Conservation (phyloP, 37 sponge, comb jelly and placozoan genomes). For the Spongilla lacustris region DNA sequence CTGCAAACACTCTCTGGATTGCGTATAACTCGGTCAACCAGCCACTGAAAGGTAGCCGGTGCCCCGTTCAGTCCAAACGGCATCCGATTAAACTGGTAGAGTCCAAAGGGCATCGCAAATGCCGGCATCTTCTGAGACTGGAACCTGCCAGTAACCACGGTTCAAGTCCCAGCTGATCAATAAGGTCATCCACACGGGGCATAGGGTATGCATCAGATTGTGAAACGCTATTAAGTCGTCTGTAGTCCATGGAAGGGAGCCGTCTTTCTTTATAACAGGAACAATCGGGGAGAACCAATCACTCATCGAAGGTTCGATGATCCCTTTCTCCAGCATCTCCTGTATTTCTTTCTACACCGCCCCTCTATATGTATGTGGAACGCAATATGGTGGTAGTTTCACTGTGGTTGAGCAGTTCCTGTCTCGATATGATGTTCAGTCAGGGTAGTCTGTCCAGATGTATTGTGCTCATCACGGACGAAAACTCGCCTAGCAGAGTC, state of each 20-base stretch:
- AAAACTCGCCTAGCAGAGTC: no score
- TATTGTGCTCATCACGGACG: background rate
- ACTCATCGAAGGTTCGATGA: conserved; percentile 33
- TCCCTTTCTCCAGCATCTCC: conserved; percentile 53
- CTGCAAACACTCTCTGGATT: background rate
- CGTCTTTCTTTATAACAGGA: conserved; percentile 11
- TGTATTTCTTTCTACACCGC: conserved; percentile 37
- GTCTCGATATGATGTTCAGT: conserved; percentile 10
- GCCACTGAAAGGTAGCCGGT: conserved; percentile 39
- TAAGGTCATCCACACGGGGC: conserved; percentile 44
- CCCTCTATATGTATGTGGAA: conserved; percentile 25
- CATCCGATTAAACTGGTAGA: conserved; percentile 40
- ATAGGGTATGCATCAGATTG: conserved; percentile 30
- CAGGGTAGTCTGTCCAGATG: conserved; percentile 33
- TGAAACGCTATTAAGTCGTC: conserved; percentile 38
- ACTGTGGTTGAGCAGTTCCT: background rate
- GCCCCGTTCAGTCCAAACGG: conserved; percentile 42
- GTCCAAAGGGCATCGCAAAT: conserved; percentile 42
- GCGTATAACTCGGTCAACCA: background rate
- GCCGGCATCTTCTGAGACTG: conserved; percentile 34
- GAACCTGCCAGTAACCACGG: conserved; percentile 54
- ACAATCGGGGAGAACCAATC: conserved; percentile 19
- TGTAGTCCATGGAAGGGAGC: conserved; percentile 41
- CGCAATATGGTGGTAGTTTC: conserved; percentile 16
- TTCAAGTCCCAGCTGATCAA: conserved; percentile 43